A percentile compares a stretch with the other conserved stretches of the same genome.
These are phyloP conservation scores for Brachyptera risi DNA, from an alignment of 2,888 invertebrate genomes.

Conservation along the genomic window DNA sequence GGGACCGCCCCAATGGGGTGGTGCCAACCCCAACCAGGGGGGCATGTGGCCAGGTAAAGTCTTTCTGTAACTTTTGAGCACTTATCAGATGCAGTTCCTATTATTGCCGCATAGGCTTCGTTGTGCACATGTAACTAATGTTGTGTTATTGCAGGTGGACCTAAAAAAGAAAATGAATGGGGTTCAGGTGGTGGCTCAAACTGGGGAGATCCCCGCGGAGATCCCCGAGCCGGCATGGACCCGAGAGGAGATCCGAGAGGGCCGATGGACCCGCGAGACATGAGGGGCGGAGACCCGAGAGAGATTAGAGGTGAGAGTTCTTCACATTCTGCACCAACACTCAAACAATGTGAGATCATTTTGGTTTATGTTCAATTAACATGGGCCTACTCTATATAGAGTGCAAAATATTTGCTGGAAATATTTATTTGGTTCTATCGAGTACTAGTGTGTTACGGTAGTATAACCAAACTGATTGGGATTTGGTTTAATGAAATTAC, in stretches of 20 bases:
- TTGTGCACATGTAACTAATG: background rate
- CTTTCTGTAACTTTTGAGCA: background rate
- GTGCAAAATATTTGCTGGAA: too few species aligned
- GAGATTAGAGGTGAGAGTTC: conserved; percentile 23
- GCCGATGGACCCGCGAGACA: conserved; percentile 54
- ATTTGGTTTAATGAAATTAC: too few species aligned
- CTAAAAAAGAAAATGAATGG: conserved; percentile 57
- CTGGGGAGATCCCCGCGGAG: conserved; percentile 40
- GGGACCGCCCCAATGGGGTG: conserved; percentile 33
- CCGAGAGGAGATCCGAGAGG: conserved; percentile 46
- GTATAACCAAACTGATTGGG: too few species aligned
- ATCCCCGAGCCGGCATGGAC: conserved; percentile 29
- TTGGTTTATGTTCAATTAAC: too few species aligned
- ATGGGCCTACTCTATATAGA: too few species aligned
- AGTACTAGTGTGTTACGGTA: too few species aligned
- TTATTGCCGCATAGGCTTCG: background rate
- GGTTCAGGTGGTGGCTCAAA: conserved; percentile 53
- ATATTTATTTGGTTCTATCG: too few species aligned
- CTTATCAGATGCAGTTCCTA: background rate
- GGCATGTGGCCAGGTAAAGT: conserved; percentile 47
- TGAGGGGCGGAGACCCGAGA: conserved; percentile 47
- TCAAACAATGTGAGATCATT: too few species aligned
- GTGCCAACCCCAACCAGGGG: conserved; percentile 29
- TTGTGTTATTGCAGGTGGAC: conserved; percentile 36
- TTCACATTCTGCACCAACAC: too few species aligned